Conservation (phyloP, 2,113 vertebrate species). For the Chionomys nivalis region DNA sequence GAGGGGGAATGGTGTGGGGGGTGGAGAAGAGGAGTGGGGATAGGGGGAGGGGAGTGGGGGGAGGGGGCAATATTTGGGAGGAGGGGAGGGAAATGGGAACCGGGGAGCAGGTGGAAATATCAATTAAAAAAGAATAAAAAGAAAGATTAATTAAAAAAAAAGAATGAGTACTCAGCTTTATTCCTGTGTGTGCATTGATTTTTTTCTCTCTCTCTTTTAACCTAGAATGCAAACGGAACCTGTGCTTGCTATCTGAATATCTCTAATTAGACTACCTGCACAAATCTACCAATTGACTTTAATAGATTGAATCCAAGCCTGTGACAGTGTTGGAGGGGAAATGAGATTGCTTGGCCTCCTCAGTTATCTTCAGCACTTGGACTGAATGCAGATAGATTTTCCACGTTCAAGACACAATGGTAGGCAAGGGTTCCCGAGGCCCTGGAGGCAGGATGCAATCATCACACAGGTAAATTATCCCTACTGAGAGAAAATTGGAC, state of each 20-base stretch:
- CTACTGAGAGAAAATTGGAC: slow-evolving; percentile 48
- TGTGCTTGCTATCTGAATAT: slow-evolving; percentile 27
- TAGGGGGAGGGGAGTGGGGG: too few species aligned
- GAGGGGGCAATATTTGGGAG: too few species aligned
- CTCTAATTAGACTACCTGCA: slow-evolving; percentile 54
- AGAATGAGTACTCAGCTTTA: slow-evolving; percentile 47
- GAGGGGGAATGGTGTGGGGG: too few species aligned
- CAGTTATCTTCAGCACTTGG: slow-evolving; percentile 54
- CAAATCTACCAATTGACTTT: slow-evolving; percentile 44
- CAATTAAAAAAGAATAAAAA: too few species aligned
- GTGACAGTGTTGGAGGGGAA: slow-evolving; percentile 37
- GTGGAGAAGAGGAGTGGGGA: too few species aligned
- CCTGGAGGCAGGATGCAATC: slow-evolving; percentile 46
- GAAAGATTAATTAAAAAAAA: too few species aligned
- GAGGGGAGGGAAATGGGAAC: too few species aligned
- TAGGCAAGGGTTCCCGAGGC: slow-evolving; percentile 43
- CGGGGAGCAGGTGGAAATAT: too few species aligned
- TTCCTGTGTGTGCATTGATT: slow-evolving; percentile 57
- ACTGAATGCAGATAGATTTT: slow-evolving; percentile 54
- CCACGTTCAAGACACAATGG: not conserved
- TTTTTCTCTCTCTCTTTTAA: slow-evolving; percentile 30
- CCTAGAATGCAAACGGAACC: slow-evolving; percentile 34
- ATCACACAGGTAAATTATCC: slow-evolving; percentile 60
- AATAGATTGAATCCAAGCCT: slow-evolving; percentile 55
- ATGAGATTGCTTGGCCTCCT: slow-evolving; percentile 62